These are phyloP conservation scores for Lonchura striata DNA, from an alignment of 2,113 vertebrate species.

Conservation along the genomic window DNA sequence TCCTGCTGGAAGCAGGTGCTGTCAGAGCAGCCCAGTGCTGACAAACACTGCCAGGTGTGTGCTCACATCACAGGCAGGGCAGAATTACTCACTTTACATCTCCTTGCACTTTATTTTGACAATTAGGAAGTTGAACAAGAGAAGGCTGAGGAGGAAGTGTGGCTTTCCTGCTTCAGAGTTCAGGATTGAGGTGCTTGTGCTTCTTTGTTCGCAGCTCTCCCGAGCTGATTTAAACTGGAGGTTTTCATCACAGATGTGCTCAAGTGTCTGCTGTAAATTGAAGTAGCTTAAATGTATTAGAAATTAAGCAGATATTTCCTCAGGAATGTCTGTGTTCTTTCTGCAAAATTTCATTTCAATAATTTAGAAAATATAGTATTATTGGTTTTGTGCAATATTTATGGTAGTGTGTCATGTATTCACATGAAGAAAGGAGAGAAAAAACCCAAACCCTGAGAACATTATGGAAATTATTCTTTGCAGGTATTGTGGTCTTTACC, in stretches of 20 bases:
- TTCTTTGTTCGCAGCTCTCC: not conserved
- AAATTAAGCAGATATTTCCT: not conserved
- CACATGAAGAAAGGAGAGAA: not conserved
- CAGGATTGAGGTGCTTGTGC: not conserved
- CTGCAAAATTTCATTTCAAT: not conserved
- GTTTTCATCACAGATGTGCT: not conserved
- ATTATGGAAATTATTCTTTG: not conserved
- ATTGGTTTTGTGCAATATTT: not conserved
- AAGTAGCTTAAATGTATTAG: not conserved
- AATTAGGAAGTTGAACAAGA: not conserved
- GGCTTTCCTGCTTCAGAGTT: not conserved
- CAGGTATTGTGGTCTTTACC: not conserved
- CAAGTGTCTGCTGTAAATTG: not conserved
- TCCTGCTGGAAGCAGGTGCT: not conserved
- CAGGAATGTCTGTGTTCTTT: not conserved
- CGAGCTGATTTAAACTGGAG: not conserved
- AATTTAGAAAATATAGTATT: not conserved
- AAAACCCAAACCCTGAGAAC: not conserved
- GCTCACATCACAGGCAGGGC: not conserved
- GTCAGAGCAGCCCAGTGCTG: not conserved
- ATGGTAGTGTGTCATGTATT: not conserved
- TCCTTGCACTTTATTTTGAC: conserved; percentile 16
- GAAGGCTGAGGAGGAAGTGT: not conserved
- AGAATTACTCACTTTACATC: not conserved
- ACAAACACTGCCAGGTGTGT: not conserved